Base-by-base conservation (phyloP, 2,888 invertebrate species). In the Tryphoninae sp. region DNA sequence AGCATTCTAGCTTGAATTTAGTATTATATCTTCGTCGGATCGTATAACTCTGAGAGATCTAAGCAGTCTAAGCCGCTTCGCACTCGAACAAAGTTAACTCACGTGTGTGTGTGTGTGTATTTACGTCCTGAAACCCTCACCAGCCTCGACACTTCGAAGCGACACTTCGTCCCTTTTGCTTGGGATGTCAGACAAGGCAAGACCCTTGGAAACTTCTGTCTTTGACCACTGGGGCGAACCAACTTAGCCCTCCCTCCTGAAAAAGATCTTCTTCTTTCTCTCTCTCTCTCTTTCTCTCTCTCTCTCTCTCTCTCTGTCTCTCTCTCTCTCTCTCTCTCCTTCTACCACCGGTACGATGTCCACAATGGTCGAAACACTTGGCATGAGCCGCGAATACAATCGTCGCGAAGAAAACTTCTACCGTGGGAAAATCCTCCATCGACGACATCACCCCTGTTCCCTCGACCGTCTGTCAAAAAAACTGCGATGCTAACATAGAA, bases 151-250 rank as follows among this genome's bases (percentile, higher is more conserved):
- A 64, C 40, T 62, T 40, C 40, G 22, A 13, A 19, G 62, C 67
- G 51, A 51, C 49, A 49, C 11, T 68, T 71, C 68, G 53, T 77
- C 76, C 59, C 62, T 55, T 76, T 62, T 62, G 55, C 16, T n/a
- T 13, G 26, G 42, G 62, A 75, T 72, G 71, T 76, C 64, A 22
- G 79, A 79, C 78, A 58, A 65, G 49, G 49, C 19, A 53, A 75
- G 74, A 78, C 81, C 78, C 75, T 67, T 40, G 64, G 40, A 33
- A 80, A 82, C 82, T 83, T 83, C 69, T 81, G 81, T 84, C 81
- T 84, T 83, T 84, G 83, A 84, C 84, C 84, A 80, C 75, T 76
- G 74, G 81, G 72, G 72, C 81, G 80, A 83, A 69, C 33, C 33
- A 77, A 80, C 74, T 79, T 59, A 69, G 64, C 76, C 61, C 65